Conservation (phyloP, 1,140 invertebrate species). For the Polypedilum vanderplanki region DNA sequence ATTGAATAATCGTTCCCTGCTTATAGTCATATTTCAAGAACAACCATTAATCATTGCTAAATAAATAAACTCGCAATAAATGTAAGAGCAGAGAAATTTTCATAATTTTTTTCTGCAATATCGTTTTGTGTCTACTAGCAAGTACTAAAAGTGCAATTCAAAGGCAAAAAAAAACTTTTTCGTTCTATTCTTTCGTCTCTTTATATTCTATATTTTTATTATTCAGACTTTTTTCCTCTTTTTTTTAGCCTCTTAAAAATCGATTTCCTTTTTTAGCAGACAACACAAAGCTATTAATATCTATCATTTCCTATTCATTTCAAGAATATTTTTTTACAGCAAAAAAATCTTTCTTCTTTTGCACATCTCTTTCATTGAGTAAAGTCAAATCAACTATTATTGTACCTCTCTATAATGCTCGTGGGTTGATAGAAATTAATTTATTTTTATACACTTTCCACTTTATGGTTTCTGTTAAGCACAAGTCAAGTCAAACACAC, state of each 20-base stretch:
- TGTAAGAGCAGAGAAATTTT: too few relatives aligned
- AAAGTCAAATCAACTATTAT: too few relatives aligned
- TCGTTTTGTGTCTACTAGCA: too few relatives aligned
- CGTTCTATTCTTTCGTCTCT: neutral
- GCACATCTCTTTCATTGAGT: conserved; percentile 3
- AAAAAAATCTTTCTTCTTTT: neutral
- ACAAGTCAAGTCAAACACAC: conserved; percentile 6
- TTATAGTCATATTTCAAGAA: too few relatives aligned
- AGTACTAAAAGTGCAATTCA: too few relatives aligned
- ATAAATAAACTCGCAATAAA: too few relatives aligned
- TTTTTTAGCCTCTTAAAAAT: conserved; percentile 3
- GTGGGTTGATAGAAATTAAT: neutral
- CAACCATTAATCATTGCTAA: too few relatives aligned
- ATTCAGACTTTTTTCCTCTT: neutral
- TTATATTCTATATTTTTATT: neutral
- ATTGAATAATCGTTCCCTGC: too few relatives aligned
- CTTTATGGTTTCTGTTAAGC: neutral
- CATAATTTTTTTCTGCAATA: too few relatives aligned
- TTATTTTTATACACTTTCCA: conserved; percentile 19
- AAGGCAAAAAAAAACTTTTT: too few relatives aligned
- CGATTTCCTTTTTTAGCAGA: conserved; percentile 11
- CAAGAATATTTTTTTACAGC: neutral
- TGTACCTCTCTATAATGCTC: neutral
- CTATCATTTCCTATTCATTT: conserved; percentile 13
- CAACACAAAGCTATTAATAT: conserved; percentile 7